Percentiles rank a stretch among this genome's conserved stretches.
phyloP scores from a whole-genome alignment of 2,888 invertebrate genomes.

The Noctua janthe region DNA sequence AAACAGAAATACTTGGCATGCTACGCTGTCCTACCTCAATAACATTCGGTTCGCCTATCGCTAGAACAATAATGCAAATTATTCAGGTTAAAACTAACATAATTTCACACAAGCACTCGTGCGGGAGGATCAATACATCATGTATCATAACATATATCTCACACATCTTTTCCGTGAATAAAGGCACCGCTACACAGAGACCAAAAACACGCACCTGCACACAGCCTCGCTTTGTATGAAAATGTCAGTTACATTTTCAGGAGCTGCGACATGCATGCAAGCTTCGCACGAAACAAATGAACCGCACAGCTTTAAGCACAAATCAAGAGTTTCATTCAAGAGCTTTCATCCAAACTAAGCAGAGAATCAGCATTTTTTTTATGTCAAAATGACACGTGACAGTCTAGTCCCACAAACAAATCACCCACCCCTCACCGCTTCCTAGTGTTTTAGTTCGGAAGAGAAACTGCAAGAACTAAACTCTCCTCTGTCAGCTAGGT shows the following conservation, averaged over 20 bases:
- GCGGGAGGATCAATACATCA: slow-evolving; percentile 41
- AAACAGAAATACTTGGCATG: slow-evolving; percentile 16
- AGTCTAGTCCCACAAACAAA: neutral
- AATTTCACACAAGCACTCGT: slow-evolving; percentile 1
- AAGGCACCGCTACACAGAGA: neutral
- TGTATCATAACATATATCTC: slow-evolving; percentile 14
- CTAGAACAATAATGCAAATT: slow-evolving; percentile 36
- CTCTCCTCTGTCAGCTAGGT: neutral
- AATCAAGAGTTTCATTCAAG: neutral
- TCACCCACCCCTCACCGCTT: neutral
- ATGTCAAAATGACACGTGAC: neutral
- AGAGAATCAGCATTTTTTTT: neutral
- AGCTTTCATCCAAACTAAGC: neutral
- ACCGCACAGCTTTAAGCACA: neutral
- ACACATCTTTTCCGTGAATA: slow-evolving; percentile 14
- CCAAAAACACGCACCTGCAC: too few species aligned
- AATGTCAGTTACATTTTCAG: neutral
- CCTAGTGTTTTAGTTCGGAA: neutral
- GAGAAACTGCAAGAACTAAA: neutral
- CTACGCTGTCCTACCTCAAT: slow-evolving; percentile 25
- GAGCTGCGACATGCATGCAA: neutral
- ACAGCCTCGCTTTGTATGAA: neutral
- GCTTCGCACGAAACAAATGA: neutral
- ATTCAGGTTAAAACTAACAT: slow-evolving; percentile 42
- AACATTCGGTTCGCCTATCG: neutral